These are phyloP conservation scores for Fistularia tabacaria DNA, from an alignment of 2,797 vertebrate species.

Conservation along the genomic window DNA sequence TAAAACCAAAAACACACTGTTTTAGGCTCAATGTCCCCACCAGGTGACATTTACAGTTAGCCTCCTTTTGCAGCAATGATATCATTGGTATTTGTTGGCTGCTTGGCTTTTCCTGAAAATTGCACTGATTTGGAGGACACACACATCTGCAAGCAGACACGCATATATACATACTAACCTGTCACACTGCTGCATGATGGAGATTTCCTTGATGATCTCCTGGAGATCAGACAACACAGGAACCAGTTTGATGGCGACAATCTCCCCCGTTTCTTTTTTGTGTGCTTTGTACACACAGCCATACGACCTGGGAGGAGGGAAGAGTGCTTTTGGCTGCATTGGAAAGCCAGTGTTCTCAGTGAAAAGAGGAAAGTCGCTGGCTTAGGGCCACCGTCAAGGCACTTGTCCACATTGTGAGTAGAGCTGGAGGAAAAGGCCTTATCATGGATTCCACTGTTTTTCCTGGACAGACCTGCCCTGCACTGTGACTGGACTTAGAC, in stretches of 20 bases:
- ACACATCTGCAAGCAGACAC: background rate
- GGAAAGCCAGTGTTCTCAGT: background rate
- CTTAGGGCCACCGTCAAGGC: too few relatives aligned
- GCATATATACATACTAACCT: conserved; percentile 68
- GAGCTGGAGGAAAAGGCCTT: too few relatives aligned
- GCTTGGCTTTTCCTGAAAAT: background rate
- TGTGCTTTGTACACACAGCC: conserved; percentile 94
- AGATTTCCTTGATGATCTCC: conserved; percentile 97
- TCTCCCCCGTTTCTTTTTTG: conserved; percentile 92
- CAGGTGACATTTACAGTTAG: background rate
- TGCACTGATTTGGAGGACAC: background rate
- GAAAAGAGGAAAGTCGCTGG: background rate
- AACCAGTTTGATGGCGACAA: conserved; percentile 96
- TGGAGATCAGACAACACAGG: conserved; percentile 95
- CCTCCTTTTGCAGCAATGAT: background rate
- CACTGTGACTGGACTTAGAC: too few relatives aligned
- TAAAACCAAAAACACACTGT: conserved; percentile 39
- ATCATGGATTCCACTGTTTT: too few relatives aligned
- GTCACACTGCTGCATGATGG: conserved; percentile 97
- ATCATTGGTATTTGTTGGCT: background rate
- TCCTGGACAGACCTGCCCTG: too few relatives aligned
- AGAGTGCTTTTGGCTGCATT: too few relatives aligned
- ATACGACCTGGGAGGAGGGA: conserved; percentile 78
- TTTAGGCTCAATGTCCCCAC: too few relatives aligned
- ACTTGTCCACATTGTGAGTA: too few relatives aligned